These are phyloP conservation scores for Tiliqua scincoides DNA, from an alignment of 2,113 vertebrate genomes.

Conservation along the genomic window DNA sequence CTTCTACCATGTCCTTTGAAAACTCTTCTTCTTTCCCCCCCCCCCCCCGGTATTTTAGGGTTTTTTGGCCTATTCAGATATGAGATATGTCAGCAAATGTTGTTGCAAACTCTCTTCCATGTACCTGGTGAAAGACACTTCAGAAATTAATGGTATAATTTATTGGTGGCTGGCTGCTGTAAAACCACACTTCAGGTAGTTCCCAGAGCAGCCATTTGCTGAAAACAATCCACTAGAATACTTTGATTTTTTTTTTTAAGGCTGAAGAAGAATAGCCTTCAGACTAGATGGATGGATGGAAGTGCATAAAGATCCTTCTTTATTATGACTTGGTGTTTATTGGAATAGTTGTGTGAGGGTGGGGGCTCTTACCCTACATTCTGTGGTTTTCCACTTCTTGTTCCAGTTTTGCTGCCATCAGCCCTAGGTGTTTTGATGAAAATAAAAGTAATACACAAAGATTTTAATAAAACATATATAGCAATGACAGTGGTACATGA, in stretches of 20 bases:
- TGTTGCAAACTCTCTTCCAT: neutral
- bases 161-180: neutral
- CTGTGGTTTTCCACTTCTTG: neutral
- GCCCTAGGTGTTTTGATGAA: neutral
- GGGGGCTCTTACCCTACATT: neutral
- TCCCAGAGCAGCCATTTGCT: neutral
- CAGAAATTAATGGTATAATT: constrained; percentile 21
- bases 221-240: neutral
- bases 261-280: neutral
- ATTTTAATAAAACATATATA: constrained; percentile 31
- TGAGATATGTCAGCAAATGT: neutral
- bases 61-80: constrained; percentile 2
- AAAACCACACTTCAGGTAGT: neutral
- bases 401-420: neutral
- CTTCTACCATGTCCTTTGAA: neutral
- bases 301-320: neutral
- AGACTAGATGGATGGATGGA: neutral
- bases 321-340: neutral
- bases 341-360: neutral
- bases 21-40: neutral
- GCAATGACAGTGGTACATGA: constrained; percentile 31
- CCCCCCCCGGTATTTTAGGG: neutral
- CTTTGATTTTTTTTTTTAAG: too few relatives aligned
- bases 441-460: neutral
- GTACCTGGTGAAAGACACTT: neutral